Evolutionary conservation across 2,113 vertebrate genomes (phyloP).

Genomic region (Cyprinodon brontotheroides): DNA sequence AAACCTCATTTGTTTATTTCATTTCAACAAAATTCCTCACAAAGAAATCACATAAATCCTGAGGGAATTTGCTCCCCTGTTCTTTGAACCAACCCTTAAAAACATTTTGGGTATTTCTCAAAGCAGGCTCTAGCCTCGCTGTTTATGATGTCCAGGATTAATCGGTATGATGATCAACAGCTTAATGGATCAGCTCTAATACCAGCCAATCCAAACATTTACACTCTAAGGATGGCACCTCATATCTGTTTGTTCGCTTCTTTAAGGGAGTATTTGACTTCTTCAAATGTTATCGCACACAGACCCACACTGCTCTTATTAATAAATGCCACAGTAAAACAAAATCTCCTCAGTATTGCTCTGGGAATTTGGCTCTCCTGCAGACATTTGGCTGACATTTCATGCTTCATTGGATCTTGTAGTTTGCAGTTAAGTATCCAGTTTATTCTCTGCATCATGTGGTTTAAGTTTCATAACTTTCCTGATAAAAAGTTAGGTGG

Average conservation of each 20-base stretch:
- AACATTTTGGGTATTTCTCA: not conserved
- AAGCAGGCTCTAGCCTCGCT: slow-evolving; percentile 16
- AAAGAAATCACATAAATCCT: not conserved
- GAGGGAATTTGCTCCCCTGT: not conserved
- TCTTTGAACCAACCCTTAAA: not conserved
- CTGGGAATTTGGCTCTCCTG: not conserved
- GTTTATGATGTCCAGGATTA: slow-evolving; percentile 16
- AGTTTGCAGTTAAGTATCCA: not conserved
- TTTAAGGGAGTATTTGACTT: slow-evolving; percentile 1
- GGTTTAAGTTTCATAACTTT: slow-evolving; percentile 18
- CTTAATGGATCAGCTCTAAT: slow-evolving; percentile 31
- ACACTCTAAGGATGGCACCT: slow-evolving; percentile 31
- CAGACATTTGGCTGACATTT: slow-evolving; percentile 8
- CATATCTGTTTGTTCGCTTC: slow-evolving; percentile 1
- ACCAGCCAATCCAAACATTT: slow-evolving; percentile 56
- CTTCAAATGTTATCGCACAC: not conserved
- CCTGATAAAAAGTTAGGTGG: not conserved
- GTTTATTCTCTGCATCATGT: not conserved
- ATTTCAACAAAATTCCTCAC: not conserved
- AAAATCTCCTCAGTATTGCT: not conserved
- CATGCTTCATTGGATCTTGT: not conserved
- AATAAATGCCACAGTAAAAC: not conserved
- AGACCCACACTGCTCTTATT: not conserved
- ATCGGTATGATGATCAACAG: slow-evolving; percentile 40
- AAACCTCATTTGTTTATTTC: not conserved